Percentiles rank a stretch among this genome's conserved stretches.
Conservation (phyloP, 2,888 invertebrate species). For the Heteromurus nitidus region DNA sequence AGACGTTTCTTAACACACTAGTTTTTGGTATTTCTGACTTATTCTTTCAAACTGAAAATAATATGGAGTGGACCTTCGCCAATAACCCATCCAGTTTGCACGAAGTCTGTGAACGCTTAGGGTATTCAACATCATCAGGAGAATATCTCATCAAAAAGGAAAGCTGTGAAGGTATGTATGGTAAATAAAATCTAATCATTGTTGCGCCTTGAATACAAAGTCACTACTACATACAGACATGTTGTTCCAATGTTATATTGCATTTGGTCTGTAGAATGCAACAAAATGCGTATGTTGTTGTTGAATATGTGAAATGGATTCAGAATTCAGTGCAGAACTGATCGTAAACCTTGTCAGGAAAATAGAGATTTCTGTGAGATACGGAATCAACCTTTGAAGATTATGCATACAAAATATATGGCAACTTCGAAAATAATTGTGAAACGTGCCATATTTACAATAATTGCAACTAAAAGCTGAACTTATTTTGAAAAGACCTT, state of each 20-base stretch:
- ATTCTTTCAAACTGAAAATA: no score
- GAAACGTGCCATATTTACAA: no score
- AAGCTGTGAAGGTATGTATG: slow-evolving; percentile 60
- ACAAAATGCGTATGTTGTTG: background rate
- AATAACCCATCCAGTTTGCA: slow-evolving; percentile 65
- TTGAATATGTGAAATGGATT: background rate
- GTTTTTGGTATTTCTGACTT: background rate
- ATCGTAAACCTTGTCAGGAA: no score
- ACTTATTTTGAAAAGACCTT: no score
- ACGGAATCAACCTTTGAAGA: no score
- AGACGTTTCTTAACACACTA: background rate
- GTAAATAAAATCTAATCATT: background rate
- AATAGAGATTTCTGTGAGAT: no score
- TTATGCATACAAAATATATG: no score
- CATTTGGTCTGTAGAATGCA: background rate
- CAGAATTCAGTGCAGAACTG: background rate
- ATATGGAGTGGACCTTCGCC: slow-evolving; percentile 69
- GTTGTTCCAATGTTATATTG: background rate
- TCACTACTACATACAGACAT: background rate
- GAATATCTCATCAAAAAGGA: slow-evolving; percentile 58
- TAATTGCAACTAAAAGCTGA: no score
- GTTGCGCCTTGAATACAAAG: background rate
- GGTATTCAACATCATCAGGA: slow-evolving; percentile 47
- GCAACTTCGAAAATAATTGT: no score
- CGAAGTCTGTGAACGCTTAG: slow-evolving; percentile 64